Evolutionary conservation across 2,888 invertebrate species (phyloP), one percentile per base, ranked within the genome.

Genomic region (Drosophila prostipennis): DNA sequence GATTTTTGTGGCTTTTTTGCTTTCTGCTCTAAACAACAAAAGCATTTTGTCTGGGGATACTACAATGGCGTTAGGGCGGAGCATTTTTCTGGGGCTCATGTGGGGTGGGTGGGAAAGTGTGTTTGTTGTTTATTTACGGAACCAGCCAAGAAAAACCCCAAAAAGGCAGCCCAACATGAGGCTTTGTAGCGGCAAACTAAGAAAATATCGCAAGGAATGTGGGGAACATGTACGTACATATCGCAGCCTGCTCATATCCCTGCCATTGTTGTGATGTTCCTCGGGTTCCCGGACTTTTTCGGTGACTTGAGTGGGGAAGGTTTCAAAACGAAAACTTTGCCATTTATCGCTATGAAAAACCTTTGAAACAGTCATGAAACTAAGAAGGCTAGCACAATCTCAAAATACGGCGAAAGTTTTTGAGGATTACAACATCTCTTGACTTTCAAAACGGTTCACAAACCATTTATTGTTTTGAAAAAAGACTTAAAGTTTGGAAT

Each of bases 1-100:
- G 79, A 83, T 80, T 88, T 86, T 80, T 87, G 87, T 87, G 88
- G 87, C 87, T 87, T 87, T 87, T 87, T 86, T 86, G 82, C 86
- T 87, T 87, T 82, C 73, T 78, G 78, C 65, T 78, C 79, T 82
- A 79, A 80, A 80, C 83, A 82, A 85, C 80, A 84, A 85, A 80
- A 84, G 79, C 86, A 83, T 71, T 78, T 80, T 75, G 80, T 79
- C 74, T 65, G 80, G 45, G 40, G 53, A 59, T 34, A 64, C 68
- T 65, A 76, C 65, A 46, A 46, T 61, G 61, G 64, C 37, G 61
- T 29, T 43, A n/a, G 59, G 53, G 49, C 40, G 34, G 37, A 53
- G 14, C 49, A 42, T 72, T 56, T 49, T 45, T 53, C 57, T 63
- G 67, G 49, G 67, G n/a, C 37, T 40, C 32, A 23, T 40, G 46